Evolutionary conservation across 2,797 vertebrate genomes (phyloP), one percentile per base, ranked within the genome.

Genomic region (Pseudochirops corinnae): DNA sequence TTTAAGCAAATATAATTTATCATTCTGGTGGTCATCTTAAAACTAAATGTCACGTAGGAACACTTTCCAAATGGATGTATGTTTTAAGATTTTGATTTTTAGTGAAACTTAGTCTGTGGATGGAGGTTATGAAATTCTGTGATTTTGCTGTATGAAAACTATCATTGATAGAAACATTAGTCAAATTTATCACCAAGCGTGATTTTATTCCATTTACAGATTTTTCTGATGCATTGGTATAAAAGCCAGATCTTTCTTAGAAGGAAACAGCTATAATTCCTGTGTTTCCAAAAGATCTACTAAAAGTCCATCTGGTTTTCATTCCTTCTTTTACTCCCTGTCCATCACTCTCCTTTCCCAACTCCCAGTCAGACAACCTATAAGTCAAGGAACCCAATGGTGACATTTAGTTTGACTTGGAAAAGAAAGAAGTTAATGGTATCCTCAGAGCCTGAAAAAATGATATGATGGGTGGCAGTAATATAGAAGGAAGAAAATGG

Each of bases 51-150:
- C 18, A 82, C 24, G 7, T 82, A 93, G 21, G 58, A 87, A 91
- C 60, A 90, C 33, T 21, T 62, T 95, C 93, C 87, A 56, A 11
- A 28, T 26, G 55, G 16, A 28, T 50, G 52, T 93, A 2, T 12
- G 5, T 93, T 92, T 33, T 62, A 2, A 90, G 90, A 60, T 93
- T 92, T 92, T 90, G 90, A 55, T 56, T 91, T 46, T 62, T 91
- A 74, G 31, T 92, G 62, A 92, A 52, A 39, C 55, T 62, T 87
- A 56, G 50, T 46, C 28, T 50, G 2, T 93, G 28, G 91, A 46
- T 16, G 56, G 12, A 90, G 82, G 33, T 7, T 11, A 67, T 74
- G 16, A 90, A 95, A 18, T 6, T 91, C 0, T 24, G 62, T 57
- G 62, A 95, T 55, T 18, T 10, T 92, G 28, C 14, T 39, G 56